These are phyloP conservation scores for Sminthurides bifidus DNA, from an alignment of 1,140 invertebrate genomes.

Conservation along the genomic window DNA sequence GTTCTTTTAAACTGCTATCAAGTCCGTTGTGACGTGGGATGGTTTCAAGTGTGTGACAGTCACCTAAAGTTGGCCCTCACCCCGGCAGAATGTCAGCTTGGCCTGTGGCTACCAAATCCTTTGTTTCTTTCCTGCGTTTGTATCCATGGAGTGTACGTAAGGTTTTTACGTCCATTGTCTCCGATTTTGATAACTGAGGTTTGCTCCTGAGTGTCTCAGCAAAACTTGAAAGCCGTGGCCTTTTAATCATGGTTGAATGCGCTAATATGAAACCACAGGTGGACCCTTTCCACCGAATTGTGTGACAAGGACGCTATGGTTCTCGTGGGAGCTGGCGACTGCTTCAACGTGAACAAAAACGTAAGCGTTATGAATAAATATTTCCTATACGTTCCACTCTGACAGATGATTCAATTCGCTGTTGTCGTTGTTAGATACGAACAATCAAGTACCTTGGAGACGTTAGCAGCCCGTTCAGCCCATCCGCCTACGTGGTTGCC, in stretches of 20 bases:
- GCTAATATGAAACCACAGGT: too few relatives aligned
- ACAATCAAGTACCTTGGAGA: constrained; percentile 9
- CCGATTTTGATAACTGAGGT: neutral
- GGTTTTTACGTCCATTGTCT: neutral
- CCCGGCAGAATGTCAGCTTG: neutral
- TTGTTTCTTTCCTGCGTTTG: constrained; percentile 2
- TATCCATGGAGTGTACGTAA: constrained; percentile 14
- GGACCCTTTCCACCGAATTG: constrained; percentile 4
- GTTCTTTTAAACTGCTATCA: too few relatives aligned
- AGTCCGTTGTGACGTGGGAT: neutral
- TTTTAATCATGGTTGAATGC: too few relatives aligned
- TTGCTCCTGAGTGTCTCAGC: neutral
- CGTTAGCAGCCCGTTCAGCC: constrained; percentile 3
- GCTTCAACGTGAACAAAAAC: neutral
- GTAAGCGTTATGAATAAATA: neutral
- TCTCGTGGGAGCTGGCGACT: constrained; percentile 6
- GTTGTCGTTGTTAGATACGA: neutral
- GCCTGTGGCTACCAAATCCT: constrained; percentile 9
- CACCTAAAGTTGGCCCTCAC: neutral
- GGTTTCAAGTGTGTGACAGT: constrained; percentile 13
- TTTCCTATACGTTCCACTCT: neutral
- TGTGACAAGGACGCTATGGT: neutral
- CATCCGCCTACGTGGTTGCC: neutral
- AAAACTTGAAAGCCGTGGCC: neutral
- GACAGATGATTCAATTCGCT: neutral